Evolutionary conservation across 2,888 invertebrate genomes (phyloP).

Genomic region (Eristalis pertinax): DNA sequence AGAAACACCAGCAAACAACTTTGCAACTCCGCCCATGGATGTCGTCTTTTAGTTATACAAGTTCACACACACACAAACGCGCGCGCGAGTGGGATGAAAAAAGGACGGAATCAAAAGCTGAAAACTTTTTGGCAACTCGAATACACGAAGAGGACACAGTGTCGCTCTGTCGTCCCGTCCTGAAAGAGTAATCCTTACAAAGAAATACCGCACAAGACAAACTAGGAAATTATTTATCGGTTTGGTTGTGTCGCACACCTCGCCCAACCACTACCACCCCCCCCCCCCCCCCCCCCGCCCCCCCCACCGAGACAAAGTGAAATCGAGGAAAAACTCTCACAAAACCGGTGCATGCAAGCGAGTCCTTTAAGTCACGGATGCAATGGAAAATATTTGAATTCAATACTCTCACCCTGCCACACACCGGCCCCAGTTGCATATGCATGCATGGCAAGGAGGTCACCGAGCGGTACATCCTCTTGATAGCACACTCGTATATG

Average conservation of each 20-base stretch:
- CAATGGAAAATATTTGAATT: conserved; percentile 38
- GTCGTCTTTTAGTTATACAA: not conserved
- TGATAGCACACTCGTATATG: not conserved
- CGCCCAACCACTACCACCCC: not conserved
- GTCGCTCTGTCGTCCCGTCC: not conserved
- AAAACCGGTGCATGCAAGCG: conserved; percentile 4
- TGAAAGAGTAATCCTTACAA: not conserved
- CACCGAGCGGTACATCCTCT: conserved; percentile 18
- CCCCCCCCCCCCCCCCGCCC: not conserved
- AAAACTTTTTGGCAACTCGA: conserved; percentile 25
- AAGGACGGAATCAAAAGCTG: not conserved
- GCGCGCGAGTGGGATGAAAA: not conserved
- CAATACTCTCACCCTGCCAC: conserved; percentile 3
- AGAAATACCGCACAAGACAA: conserved; percentile 5
- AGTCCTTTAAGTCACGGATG: conserved; percentile 35
- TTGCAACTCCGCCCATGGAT: not conserved
- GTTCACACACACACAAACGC: not conserved
- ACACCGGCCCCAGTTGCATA: not conserved
- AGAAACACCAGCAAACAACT: not conserved
- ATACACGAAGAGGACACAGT: conserved; percentile 18
- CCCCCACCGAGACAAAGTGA: conserved; percentile 12
- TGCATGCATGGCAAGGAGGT: conserved; percentile 14
- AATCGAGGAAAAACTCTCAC: conserved; percentile 4
- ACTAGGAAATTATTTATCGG: conserved; percentile 44
- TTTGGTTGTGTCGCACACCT: conserved; percentile 10